Conservation (phyloP, 2,113 vertebrate genomes). For the Collichthys lucidus region DNA sequence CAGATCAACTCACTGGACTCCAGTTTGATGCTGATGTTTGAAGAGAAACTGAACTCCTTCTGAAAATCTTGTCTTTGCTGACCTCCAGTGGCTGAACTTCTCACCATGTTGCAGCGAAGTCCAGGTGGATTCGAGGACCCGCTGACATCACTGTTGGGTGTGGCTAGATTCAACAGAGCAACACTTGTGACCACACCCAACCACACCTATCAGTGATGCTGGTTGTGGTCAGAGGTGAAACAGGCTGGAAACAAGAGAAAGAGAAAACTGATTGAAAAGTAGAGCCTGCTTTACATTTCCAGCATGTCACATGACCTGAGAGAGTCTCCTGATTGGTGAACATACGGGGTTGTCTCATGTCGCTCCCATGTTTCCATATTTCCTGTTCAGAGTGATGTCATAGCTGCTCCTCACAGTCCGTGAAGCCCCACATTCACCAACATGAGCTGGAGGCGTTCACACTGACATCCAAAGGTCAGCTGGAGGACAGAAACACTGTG, state of each 20-base stretch:
- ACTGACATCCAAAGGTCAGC: conserved; percentile 24
- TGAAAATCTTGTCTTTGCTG: conserved; percentile 2
- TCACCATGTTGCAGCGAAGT: background rate
- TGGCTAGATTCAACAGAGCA: no score
- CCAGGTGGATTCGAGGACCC: background rate
- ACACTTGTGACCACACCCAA: no score
- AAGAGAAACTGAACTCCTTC: background rate
- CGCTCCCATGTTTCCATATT: background rate
- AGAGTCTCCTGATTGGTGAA: background rate
- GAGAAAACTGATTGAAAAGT: background rate
- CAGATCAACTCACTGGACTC: background rate
- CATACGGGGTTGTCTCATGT: background rate
- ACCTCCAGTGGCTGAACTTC: background rate
- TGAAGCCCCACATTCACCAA: background rate
- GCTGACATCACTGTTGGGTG: no score
- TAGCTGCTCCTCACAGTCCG: background rate
- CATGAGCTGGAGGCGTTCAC: background rate
- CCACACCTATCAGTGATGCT: no score
- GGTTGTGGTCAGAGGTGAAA: background rate
- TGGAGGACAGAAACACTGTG: conserved; percentile 19
- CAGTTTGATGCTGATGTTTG: background rate
- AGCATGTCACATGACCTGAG: background rate
- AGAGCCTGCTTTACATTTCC: background rate
- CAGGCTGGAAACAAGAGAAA: no score
- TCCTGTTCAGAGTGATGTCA: background rate